These are phyloP conservation scores for Octopus sinensis DNA, from an alignment of 1,140 invertebrate species.

Conservation along the genomic window DNA sequence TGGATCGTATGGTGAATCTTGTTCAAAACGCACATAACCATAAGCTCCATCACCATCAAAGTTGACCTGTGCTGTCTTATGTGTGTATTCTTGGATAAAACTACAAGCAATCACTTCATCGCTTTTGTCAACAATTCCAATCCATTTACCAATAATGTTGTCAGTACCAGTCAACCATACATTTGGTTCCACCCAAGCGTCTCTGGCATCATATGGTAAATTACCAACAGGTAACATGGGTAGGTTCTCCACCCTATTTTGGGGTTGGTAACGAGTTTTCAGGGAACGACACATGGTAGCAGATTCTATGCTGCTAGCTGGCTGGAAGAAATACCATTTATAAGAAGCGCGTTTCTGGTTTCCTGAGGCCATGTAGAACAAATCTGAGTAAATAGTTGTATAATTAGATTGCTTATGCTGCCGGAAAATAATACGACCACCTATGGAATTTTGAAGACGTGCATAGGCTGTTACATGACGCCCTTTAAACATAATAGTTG, in stretches of 20 bases:
- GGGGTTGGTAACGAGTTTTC: background rate
- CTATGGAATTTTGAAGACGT: constrained; percentile 71
- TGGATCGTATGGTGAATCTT: constrained; percentile 79
- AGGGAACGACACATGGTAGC: background rate
- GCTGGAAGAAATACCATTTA: background rate
- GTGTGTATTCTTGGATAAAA: constrained; percentile 64
- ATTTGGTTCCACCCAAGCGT: constrained; percentile 24
- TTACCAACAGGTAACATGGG: background rate
- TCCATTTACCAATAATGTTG: constrained; percentile 51
- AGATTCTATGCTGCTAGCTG: background rate
- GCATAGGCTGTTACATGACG: constrained; percentile 77
- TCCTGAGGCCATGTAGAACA: constrained; percentile 51
- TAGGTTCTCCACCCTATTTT: background rate
- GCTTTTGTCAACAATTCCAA: constrained; percentile 25
- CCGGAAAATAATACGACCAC: constrained; percentile 77
- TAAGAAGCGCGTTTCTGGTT: constrained; percentile 57
- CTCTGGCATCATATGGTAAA: constrained; percentile 1
- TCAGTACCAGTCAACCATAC: constrained; percentile 28
- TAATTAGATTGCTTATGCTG: constrained; percentile 58
- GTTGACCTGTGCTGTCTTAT: constrained; percentile 62
- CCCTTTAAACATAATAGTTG: constrained; percentile 31
- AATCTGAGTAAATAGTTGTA: constrained; percentile 72
- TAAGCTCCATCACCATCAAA: constrained; percentile 78
- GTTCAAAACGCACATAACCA: constrained; percentile 75
- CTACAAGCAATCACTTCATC: constrained; percentile 64